Conservation (phyloP, 2,797 vertebrate species). For the Manis javanica region DNA sequence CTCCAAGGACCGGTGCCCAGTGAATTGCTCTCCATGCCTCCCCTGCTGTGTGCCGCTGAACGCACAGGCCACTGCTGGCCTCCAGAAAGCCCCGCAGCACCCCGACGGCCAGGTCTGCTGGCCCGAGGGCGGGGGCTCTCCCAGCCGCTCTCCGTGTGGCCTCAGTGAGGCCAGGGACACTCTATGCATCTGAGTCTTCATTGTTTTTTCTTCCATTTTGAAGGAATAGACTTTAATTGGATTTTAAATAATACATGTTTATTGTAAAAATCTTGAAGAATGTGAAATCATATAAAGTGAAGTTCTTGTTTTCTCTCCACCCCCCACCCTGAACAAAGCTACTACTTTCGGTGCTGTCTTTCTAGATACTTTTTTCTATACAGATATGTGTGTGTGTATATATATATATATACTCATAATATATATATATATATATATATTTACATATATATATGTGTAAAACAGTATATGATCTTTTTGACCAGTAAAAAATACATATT, state of each 20-base stretch:
- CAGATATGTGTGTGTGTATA: neutral
- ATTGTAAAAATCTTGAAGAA: neutral
- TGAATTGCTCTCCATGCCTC: neutral
- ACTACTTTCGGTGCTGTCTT: neutral
- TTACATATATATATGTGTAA: neutral
- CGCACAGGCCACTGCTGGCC: neutral
- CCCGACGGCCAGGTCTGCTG: too few species aligned
- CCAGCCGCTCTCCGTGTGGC: neutral
- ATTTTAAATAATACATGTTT: slow-evolving; percentile 2
- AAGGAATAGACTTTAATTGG: neutral
- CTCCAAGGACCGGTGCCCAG: neutral
- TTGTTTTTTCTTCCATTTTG: neutral
- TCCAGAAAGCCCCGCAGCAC: neutral
- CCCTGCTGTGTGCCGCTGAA: neutral
- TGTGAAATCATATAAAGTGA: neutral
- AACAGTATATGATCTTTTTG: neutral
- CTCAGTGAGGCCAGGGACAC: neutral
- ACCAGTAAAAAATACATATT: neutral
- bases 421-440: too few species aligned
- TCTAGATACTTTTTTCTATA: neutral
- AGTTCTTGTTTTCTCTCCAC: neutral
- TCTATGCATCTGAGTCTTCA: neutral
- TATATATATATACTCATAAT: too few species aligned
- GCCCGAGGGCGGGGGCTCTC: neutral
- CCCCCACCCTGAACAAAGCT: neutral